Conservation (phyloP, 2,888 invertebrate species). For the Allacma fusca region DNA sequence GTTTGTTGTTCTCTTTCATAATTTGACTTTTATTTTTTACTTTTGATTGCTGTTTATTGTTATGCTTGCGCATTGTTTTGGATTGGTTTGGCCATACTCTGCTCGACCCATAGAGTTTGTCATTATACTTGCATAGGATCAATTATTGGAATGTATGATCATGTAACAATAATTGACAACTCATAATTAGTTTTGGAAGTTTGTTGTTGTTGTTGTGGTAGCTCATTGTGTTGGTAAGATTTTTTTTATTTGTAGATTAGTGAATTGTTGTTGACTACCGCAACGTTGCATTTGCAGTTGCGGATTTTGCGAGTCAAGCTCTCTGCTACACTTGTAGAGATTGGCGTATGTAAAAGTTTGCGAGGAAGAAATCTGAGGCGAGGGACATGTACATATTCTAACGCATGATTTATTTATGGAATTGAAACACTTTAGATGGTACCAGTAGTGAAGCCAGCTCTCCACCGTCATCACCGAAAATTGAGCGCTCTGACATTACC, state of each 20-base stretch:
- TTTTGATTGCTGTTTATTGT: neutral
- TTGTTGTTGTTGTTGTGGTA: too few relatives aligned
- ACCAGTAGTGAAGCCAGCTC: conserved; percentile 62
- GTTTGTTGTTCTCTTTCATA: neutral
- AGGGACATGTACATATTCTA: too few relatives aligned
- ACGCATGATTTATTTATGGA: conserved; percentile 33
- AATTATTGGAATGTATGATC: neutral
- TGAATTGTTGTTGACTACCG: too few relatives aligned
- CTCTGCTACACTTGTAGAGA: too few relatives aligned
- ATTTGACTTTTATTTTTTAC: neutral
- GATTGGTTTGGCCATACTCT: neutral
- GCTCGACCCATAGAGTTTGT: neutral
- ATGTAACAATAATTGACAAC: neutral
- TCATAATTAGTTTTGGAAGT: too few relatives aligned
- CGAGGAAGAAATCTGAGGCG: too few relatives aligned
- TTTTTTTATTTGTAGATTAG: too few relatives aligned
- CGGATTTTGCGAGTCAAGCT: too few relatives aligned
- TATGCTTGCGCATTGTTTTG: neutral
- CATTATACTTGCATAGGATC: neutral
- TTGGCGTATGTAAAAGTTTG: too few relatives aligned
- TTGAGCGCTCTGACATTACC: conserved; percentile 55
- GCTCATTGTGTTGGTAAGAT: too few relatives aligned
- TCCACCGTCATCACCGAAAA: conserved; percentile 63
- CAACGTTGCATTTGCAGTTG: too few relatives aligned
- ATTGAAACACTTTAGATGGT: conserved; percentile 53